Evolutionary conservation across 1,140 invertebrate genomes (phyloP), one percentile per base, ranked within the genome.

Genomic region (Aradophagus sp.): DNA sequence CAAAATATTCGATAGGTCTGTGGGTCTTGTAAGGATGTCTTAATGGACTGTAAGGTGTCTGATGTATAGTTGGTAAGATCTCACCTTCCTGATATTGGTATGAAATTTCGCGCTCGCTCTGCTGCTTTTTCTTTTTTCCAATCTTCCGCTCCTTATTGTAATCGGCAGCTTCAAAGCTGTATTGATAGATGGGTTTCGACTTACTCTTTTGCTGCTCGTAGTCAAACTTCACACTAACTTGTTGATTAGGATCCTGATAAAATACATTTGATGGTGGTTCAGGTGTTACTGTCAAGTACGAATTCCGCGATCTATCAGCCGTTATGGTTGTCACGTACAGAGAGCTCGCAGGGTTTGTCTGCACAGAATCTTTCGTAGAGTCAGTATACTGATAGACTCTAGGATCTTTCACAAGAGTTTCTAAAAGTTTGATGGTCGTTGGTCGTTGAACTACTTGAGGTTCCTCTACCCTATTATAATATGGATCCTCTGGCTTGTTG

Each of bases 131-230:
- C 41, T 71, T 59, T 23, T 74, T 73, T 1, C 36, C 56, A 2
- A 65, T 66, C 23, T 82, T 71, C 0, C 61, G 32, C 1, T 71
- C 68, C 31, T 71, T 79, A 17, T 75, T 73, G 53, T 88, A 88
- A 56, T 87, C 85, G 0, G 82, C 84, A 0, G 87, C 83, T 56
- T 89, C 84, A 61, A 89, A 89, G 65, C 87, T 88, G 71, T 87
- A 89, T 61, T 89, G 88, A 69, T 89, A 90, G 5, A 89, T 85
- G 1, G 89, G 86, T 74, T 88, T 89, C 2, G 88, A 69, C 53
- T 85, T 86, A 19, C 36, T 23, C 1, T 69, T 75, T n/a, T 61
- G 63, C 1, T 75, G 67, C 12, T 75, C 69, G 20, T 74, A 73
- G 8, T 76, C 61, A n/a, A 47, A 63, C 13, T 59, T 71, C 0